A percentile compares a stretch with the other conserved stretches of the same genome.
These are phyloP conservation scores for Leguminivora glycinivorella DNA, from an alignment of 1,140 invertebrate species.

Conservation along the genomic window DNA sequence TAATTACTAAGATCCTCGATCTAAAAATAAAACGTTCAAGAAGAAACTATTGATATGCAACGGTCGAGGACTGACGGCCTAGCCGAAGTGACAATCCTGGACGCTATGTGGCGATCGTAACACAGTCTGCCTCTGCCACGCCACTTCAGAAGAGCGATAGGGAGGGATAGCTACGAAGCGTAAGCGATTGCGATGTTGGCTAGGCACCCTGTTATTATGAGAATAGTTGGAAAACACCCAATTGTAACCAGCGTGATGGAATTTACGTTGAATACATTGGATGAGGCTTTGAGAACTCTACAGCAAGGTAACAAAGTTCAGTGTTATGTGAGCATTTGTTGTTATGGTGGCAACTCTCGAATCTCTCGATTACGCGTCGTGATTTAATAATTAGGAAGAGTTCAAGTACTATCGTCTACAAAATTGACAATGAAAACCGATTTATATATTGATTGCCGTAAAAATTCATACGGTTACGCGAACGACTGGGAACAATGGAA, in stretches of 20 bases:
- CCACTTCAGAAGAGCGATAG: no score
- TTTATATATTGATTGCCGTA: no score
- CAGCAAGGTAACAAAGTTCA: neutral
- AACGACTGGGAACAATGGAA: no score
- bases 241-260: neutral
- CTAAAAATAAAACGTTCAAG: neutral
- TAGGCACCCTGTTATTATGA: neutral
- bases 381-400: neutral
- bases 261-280: neutral
- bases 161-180: no score
- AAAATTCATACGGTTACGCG: no score
- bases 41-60: neutral
- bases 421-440: no score
- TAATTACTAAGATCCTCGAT: neutral
- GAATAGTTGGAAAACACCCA: constrained; percentile 17
- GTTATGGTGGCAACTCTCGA: neutral
- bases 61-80: neutral
- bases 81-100: no score
- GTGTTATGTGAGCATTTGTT: neutral
- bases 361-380: neutral
- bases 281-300: neutral
- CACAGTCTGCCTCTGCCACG: no score
- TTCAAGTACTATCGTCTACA: no score
- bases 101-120: no score
- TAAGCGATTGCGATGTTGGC: no score